Conservation (phyloP, 2,888 invertebrate species). For the Nemoura dubitans region DNA sequence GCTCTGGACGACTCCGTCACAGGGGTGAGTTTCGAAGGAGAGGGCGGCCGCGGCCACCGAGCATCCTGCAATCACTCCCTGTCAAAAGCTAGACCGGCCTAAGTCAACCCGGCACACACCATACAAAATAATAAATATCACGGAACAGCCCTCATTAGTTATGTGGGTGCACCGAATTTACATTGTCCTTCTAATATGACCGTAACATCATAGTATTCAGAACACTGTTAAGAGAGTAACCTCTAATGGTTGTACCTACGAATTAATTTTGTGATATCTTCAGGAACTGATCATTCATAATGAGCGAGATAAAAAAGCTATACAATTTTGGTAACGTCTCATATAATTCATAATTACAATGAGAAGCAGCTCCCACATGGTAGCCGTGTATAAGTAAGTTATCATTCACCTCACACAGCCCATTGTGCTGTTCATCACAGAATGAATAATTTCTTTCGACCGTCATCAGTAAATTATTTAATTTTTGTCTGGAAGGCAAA, state of each 20-base stretch:
- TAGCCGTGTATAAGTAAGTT: neutral
- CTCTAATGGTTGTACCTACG: neutral
- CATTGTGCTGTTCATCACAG: neutral
- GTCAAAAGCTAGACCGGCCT: neutral
- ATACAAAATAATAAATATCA: too few species aligned
- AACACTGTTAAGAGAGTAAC: neutral
- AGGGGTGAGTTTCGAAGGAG: slow-evolving; percentile 59
- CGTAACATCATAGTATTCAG: neutral
- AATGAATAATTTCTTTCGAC: neutral
- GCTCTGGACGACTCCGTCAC: slow-evolving; percentile 68
- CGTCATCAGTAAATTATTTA: slow-evolving; percentile 3
- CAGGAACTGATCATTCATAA: neutral
- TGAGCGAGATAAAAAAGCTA: neutral
- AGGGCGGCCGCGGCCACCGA: neutral
- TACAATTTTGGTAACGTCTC: neutral
- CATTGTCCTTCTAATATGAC: neutral
- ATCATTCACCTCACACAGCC: neutral
- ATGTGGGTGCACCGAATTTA: neutral
- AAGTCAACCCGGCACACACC: neutral
- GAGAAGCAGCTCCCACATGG: neutral
- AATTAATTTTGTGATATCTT: neutral
- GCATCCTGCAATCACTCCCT: neutral
- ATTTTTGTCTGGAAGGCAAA: neutral
- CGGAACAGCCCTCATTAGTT: neutral
- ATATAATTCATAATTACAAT: neutral